Evolutionary conservation across 2,113 vertebrate species (phyloP).

Genomic region (Zosterops hypoxanthus): DNA sequence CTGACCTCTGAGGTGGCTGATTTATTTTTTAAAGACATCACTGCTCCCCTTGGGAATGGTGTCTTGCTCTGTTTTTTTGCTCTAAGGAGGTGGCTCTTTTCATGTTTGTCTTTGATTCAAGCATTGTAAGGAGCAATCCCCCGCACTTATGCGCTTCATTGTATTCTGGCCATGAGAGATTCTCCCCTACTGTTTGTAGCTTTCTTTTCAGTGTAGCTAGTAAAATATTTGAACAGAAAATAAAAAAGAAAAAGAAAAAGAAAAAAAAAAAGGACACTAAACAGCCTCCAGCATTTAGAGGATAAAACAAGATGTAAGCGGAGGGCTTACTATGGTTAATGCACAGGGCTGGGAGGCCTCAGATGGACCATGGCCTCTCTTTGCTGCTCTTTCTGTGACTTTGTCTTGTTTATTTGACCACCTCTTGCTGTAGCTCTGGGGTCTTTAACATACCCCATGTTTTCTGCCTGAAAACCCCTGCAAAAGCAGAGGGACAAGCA

Average conservation of each 20-base stretch:
- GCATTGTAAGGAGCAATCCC: constrained; percentile 57
- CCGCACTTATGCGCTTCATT: constrained; percentile 17
- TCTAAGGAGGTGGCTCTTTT: constrained; percentile 48
- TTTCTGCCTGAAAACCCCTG: neutral
- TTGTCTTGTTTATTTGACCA: neutral
- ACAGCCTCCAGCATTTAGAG: constrained; percentile 42
- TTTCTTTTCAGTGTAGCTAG: constrained; percentile 49
- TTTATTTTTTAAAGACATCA: constrained; percentile 37
- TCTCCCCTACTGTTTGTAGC: constrained; percentile 60
- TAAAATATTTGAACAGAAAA: constrained; percentile 51
- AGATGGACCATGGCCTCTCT: neutral
- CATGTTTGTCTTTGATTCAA: constrained; percentile 65
- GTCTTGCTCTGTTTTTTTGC: constrained; percentile 51
- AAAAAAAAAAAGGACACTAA: neutral
- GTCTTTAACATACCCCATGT: neutral
- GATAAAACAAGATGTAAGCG: neutral
- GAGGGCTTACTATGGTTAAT: constrained; percentile 14
- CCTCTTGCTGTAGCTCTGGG: neutral
- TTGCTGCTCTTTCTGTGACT: neutral
- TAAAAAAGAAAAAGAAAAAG: neutral
- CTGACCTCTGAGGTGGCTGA: constrained; percentile 1
- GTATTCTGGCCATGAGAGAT: constrained; percentile 54
- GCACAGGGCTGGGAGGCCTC: neutral
- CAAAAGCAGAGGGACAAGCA: neutral
- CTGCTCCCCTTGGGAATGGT: constrained; percentile 19